Conservation (phyloP, 2,888 invertebrate genomes). For the Eurois occulta region DNA sequence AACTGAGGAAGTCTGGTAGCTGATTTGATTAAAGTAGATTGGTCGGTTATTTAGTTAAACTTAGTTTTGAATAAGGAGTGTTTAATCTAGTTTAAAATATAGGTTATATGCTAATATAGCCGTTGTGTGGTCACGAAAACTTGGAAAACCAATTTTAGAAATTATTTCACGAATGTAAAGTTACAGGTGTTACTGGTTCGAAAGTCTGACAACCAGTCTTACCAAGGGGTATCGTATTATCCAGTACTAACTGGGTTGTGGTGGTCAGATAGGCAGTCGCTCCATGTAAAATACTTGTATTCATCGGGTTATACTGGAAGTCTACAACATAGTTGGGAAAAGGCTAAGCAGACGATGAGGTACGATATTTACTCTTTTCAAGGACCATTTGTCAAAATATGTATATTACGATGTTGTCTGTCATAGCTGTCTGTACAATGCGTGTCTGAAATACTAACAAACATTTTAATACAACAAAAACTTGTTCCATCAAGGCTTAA, state of each 20-base stretch:
- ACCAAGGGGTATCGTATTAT: neutral
- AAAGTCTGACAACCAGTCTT: neutral
- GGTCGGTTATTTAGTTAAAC: conserved; percentile 11
- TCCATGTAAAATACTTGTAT: neutral
- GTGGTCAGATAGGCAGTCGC: neutral
- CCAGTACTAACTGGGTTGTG: neutral
- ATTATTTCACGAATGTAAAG: neutral
- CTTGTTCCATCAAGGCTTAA: conserved; percentile 2
- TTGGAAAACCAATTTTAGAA: neutral
- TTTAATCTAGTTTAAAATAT: neutral
- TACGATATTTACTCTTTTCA: neutral
- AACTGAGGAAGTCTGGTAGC: conserved; percentile 11
- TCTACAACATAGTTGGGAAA: neutral
- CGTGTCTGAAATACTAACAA: neutral
- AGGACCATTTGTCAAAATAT: neutral
- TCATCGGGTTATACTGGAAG: neutral
- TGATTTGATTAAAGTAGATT: conserved; percentile 28
- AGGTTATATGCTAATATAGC: too few species aligned
- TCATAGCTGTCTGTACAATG: neutral
- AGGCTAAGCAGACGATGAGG: neutral
- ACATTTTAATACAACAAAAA: conserved; percentile 2
- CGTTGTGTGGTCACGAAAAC: neutral
- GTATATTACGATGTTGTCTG: neutral
- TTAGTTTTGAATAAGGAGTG: conserved; percentile 6
- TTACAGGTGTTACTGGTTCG: neutral